Evolutionary conservation across 2,113 vertebrate species (phyloP), one percentile per base, ranked within the genome.

Genomic region (Gopherus evgoodei): DNA sequence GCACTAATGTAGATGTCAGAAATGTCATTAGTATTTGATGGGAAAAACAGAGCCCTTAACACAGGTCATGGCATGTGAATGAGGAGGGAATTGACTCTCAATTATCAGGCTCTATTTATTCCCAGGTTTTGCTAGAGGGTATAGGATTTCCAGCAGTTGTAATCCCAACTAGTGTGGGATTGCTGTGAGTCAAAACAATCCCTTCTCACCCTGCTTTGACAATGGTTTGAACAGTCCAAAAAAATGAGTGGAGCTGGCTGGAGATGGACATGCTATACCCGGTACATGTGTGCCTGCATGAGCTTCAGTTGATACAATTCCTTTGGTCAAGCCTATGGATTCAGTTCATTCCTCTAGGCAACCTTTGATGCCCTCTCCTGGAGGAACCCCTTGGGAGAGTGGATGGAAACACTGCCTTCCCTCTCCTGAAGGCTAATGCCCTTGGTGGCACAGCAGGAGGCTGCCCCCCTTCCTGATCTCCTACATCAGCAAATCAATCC

Each of bases 181-280:
- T 86, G 25, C 57, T 81, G 25, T 86, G 78, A 91, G 65, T 92
- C 91, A 94, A n/a, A 69, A 72, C 76, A 47, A 87, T 29, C 49
- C 52, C 17, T 87, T 5, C 44, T 27, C 17, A n/a, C 35, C 4
- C 35, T n/a, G 35, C 62, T 93, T 84, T 88, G 90, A 95, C 53
- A 65, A 38, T 65, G 69, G 87, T 94, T 96, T 95, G 93, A 56
- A 90, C 11, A 50, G 5, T 94, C 90, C 72, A 24, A 91, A 92
- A 81, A 96, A 42, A 24, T 69, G 76, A 65, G 59, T 52, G 29
- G 90, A 56, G 5, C 47, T 94, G 84, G 27, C 87, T 96, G 81
- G 62, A 91, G 49, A 83, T 90, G 93, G 96, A 47, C 1, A 2
- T 91, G 69, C 97, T 98, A 98, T 98, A 98, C 95, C 96, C 19